Evolutionary conservation across 2,797 vertebrate species (phyloP).

Genomic region (Caiman crocodilus): DNA sequence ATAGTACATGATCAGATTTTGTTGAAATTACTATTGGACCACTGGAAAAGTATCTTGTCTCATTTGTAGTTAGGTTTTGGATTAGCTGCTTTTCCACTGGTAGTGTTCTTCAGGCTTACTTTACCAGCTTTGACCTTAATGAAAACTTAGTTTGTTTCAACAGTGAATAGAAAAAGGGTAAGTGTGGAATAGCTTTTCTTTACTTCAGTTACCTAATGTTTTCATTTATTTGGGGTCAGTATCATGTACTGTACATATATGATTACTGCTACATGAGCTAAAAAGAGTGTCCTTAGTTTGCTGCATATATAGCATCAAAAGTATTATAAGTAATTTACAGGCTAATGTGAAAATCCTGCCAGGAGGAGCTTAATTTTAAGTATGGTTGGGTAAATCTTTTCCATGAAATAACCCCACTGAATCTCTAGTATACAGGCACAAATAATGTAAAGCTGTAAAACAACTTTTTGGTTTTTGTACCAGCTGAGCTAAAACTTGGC

Average conservation of each 20-base stretch:
- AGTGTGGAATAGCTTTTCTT: too few relatives aligned
- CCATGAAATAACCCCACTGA: not conserved
- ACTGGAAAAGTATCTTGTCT: slow-evolving; percentile 47
- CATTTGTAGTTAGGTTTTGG: slow-evolving; percentile 44
- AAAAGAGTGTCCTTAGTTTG: not conserved
- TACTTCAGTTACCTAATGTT: not conserved
- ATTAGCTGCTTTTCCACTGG: slow-evolving; percentile 8
- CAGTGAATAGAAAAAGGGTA: too few relatives aligned
- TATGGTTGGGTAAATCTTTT: not conserved
- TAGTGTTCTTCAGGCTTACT: slow-evolving; percentile 44
- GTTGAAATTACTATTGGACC: slow-evolving; percentile 4
- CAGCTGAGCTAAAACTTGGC: slow-evolving; percentile 1
- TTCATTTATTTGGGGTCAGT: not conserved
- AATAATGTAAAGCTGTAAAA: not conserved
- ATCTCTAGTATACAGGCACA: too few relatives aligned
- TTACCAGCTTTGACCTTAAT: slow-evolving; percentile 8
- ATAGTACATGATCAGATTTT: not conserved
- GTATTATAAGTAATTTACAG: not conserved
- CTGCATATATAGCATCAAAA: not conserved
- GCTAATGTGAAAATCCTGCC: not conserved
- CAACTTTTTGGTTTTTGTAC: not conserved
- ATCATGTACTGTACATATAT: not conserved
- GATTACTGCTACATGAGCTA: not conserved
- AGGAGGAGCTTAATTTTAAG: not conserved
- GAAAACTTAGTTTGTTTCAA: too few relatives aligned